A percentile compares a stretch with the other conserved stretches of the same genome.
phyloP scores from a whole-genome alignment of 2,797 vertebrate species.

The Smutsia temminckii region DNA sequence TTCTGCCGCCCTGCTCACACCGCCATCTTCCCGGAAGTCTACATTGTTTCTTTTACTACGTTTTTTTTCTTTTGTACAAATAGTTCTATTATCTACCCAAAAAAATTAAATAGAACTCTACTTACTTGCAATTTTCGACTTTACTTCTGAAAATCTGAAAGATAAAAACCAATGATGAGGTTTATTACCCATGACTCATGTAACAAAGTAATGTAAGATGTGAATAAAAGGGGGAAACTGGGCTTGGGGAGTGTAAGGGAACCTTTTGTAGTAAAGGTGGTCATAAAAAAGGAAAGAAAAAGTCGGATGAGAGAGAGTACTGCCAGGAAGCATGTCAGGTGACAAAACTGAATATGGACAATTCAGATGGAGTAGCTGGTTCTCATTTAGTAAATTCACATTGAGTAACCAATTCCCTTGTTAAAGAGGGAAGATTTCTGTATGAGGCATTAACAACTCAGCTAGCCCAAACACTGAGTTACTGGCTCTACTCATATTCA shows the following conservation, averaged over 20 bases:
- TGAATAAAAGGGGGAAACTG: background rate
- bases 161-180: conserved; percentile 69
- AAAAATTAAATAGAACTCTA: conserved; percentile 63
- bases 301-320: background rate
- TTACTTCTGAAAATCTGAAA: conserved; percentile 98
- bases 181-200: conserved; percentile 34
- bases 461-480: background rate
- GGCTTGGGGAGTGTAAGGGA: background rate
- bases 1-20: no score
- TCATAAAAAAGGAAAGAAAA: background rate
- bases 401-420: conserved; percentile 10
- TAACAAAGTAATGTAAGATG: background rate
- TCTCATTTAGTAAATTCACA: background rate
- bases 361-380: background rate
- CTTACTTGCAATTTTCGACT: conserved; percentile 99
- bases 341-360: conserved; percentile 32
- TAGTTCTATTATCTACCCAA: background rate
- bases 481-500: background rate
- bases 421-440: background rate
- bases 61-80: background rate
- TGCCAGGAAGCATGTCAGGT: background rate
- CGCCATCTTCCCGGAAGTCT: no score
- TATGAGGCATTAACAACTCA: background rate
- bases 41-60: background rate
- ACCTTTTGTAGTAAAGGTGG: background rate